Evolutionary conservation across 2,888 invertebrate genomes (phyloP).

Genomic region (Eulithis prunata): DNA sequence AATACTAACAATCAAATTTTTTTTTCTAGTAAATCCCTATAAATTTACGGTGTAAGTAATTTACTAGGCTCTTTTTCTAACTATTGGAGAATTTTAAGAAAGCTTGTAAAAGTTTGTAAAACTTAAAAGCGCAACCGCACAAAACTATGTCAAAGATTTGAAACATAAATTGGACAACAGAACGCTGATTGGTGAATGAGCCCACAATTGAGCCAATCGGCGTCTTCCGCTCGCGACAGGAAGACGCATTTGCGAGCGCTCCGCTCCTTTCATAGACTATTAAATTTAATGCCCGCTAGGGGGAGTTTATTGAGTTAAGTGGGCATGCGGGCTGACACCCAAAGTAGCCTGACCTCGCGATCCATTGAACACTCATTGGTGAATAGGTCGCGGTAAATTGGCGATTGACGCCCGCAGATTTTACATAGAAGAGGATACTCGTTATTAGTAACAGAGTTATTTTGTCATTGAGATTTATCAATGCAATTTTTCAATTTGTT

Average conservation of each 20-base stretch:
- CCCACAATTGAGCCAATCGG: slow-evolving; percentile 81
- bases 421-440: slow-evolving; percentile 70
- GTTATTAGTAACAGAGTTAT: slow-evolving; percentile 72
- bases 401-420: slow-evolving; percentile 70
- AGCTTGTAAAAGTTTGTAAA: no score
- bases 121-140: neutral
- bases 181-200: slow-evolving; percentile 80
- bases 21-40: no score
- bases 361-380: slow-evolving; percentile 37
- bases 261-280: slow-evolving; percentile 79
- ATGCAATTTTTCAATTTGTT: slow-evolving; percentile 59
- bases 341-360: slow-evolving; percentile 55
- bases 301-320: slow-evolving; percentile 83
- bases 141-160: slow-evolving; percentile 48
- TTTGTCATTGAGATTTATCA: slow-evolving; percentile 72
- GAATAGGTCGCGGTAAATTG: slow-evolving; percentile 50
- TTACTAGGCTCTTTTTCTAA: no score
- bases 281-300: slow-evolving; percentile 77
- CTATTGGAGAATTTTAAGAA: no score
- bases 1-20: no score
- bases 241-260: slow-evolving; percentile 72
- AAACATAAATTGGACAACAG: slow-evolving; percentile 55
- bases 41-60: no score
- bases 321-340: slow-evolving; percentile 72
- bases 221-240: slow-evolving; percentile 80